Conservation (phyloP, 2,888 invertebrate genomes). For the Drosophila tanythrix region DNA sequence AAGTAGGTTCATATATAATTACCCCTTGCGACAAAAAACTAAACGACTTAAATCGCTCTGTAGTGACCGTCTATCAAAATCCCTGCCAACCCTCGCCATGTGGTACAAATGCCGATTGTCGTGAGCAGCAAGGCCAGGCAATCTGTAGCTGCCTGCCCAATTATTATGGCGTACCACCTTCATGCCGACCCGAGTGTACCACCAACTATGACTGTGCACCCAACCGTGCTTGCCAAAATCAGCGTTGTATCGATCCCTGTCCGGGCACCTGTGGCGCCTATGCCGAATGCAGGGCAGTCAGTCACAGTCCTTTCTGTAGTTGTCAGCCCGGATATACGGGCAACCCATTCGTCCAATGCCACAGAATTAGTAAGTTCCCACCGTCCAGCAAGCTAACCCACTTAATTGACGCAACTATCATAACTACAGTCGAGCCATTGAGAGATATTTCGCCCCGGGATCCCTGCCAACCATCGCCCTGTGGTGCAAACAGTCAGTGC, state of each 20-base stretch:
- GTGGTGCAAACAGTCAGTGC: constrained; percentile 87
- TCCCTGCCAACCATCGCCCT: constrained; percentile 86
- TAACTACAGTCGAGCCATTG: constrained; percentile 74
- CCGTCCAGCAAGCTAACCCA: not conserved
- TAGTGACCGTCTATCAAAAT: constrained; percentile 85
- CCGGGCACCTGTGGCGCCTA: constrained; percentile 90
- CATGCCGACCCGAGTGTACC: constrained; percentile 91
- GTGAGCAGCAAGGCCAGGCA: constrained; percentile 89
- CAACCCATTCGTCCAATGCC: constrained; percentile 90
- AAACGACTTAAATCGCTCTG: constrained; percentile 14
- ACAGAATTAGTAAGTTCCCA: constrained; percentile 85
- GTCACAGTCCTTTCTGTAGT: constrained; percentile 92
- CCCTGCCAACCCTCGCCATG: constrained; percentile 91
- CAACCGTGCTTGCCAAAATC: constrained; percentile 91
- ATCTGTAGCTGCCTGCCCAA: constrained; percentile 91
- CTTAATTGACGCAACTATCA: constrained; percentile 3
- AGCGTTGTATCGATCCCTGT: constrained; percentile 92
- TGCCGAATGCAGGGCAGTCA: constrained; percentile 90
- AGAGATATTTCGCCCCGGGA: constrained; percentile 75
- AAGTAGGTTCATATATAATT: constrained; percentile 77
- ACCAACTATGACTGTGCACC: constrained; percentile 91
- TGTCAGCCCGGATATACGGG: constrained; percentile 89
- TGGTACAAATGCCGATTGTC: constrained; percentile 91
- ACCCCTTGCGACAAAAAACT: not conserved
- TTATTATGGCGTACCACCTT: constrained; percentile 91